A percentile compares a stretch with the other conserved stretches of the same genome.
phyloP scores from a whole-genome alignment of 1,140 invertebrate species.

The Lerema accius region DNA sequence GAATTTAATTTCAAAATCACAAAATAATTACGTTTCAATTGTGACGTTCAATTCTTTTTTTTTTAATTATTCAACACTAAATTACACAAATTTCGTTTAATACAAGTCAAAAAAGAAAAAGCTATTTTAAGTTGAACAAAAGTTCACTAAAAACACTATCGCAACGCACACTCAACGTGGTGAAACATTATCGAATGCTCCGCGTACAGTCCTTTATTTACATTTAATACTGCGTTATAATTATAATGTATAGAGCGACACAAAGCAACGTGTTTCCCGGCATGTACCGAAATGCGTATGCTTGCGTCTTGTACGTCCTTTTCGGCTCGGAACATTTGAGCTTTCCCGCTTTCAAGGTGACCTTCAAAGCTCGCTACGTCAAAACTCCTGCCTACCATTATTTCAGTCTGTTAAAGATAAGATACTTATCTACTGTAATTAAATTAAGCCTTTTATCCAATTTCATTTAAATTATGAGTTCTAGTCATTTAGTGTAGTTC shows the following conservation, averaged over 20 bases:
- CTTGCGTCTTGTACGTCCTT: slow-evolving; percentile 10
- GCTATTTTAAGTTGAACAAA: not conserved
- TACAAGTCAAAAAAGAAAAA: too few relatives aligned
- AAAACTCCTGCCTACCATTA: not conserved
- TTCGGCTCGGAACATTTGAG: slow-evolving; percentile 48
- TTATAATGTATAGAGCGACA: not conserved
- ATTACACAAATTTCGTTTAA: too few relatives aligned
- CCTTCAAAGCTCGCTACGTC: slow-evolving; percentile 55
- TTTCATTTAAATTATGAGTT: too few relatives aligned
- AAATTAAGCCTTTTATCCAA: too few relatives aligned
- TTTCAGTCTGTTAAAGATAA: too few relatives aligned
- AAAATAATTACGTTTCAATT: not conserved
- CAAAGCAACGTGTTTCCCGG: slow-evolving; percentile 49
- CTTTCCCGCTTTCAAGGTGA: slow-evolving; percentile 75
- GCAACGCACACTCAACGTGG: too few relatives aligned
- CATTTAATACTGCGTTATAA: slow-evolving; percentile 18
- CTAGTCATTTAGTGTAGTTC: too few relatives aligned
- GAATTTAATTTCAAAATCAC: slow-evolving; percentile 1
- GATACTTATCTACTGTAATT: too few relatives aligned
- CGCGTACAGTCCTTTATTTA: slow-evolving; percentile 47
- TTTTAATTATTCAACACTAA: too few relatives aligned
- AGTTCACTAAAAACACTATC: not conserved
- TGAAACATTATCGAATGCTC: too few relatives aligned
- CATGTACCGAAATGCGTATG: slow-evolving; percentile 51
- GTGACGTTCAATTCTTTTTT: too few relatives aligned